A percentile compares a stretch with the other conserved stretches of the same genome.
phyloP scores from a whole-genome alignment of 2,797 vertebrate species.

The Eupleurogrammus muticus region DNA sequence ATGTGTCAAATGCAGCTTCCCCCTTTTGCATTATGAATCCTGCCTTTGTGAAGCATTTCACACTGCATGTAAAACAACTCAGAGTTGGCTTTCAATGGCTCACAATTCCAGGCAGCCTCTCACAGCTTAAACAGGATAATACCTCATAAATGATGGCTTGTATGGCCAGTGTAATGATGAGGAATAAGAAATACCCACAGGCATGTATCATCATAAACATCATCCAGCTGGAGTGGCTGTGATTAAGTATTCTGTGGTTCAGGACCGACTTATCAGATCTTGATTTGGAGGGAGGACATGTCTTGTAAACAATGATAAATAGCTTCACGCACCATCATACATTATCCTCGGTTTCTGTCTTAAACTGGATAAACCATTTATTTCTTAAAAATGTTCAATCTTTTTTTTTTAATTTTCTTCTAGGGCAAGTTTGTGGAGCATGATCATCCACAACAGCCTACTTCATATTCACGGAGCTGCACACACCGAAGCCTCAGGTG shows the following conservation, averaged over 20 bases:
- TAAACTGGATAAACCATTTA: constrained; percentile 28
- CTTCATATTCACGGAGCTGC: constrained; percentile 35
- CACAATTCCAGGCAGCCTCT: constrained; percentile 28
- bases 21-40: not conserved
- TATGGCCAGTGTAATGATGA: constrained; percentile 64
- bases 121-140: constrained; percentile 42
- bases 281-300: constrained; percentile 61
- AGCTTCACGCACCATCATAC: constrained; percentile 27
- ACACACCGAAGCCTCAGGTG: constrained; percentile 20
- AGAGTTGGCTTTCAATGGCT: constrained; percentile 10
- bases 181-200: constrained; percentile 64
- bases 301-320: constrained; percentile 72
- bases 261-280: constrained; percentile 66
- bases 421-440: constrained; percentile 13
- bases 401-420: constrained; percentile 28
- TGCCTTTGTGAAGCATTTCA: not conserved
- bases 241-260: constrained; percentile 68
- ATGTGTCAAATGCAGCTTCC: not conserved
- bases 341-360: constrained; percentile 50
- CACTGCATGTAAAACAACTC: constrained; percentile 4
- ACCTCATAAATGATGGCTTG: constrained; percentile 58
- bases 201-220: constrained; percentile 76
- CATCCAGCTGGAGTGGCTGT: constrained; percentile 51
- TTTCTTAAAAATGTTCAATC: constrained; percentile 9
- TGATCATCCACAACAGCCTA: constrained; percentile 25